phyloP scores from a whole-genome alignment of 1,140 invertebrate species.

The Lepidurus packardi region DNA sequence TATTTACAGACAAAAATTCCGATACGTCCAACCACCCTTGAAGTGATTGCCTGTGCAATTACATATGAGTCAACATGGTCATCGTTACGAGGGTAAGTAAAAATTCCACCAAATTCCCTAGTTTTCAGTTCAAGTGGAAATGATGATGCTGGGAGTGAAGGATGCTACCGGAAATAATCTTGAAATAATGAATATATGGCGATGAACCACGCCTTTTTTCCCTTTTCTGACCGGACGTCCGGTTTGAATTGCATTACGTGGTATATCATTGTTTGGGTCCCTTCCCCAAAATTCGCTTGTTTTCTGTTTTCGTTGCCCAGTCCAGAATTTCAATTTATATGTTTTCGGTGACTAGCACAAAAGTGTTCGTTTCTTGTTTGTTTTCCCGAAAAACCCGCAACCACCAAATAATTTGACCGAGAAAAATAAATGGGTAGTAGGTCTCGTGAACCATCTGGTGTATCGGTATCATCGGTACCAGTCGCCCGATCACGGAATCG shows the following conservation, averaged over 20 bases:
- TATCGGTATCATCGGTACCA: background rate
- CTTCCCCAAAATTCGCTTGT: no score
- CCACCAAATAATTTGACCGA: background rate
- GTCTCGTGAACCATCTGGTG: background rate
- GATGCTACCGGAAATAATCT: background rate
- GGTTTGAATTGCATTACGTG: background rate
- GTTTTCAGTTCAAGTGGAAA: background rate
- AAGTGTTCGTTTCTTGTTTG: no score
- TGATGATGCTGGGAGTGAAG: background rate
- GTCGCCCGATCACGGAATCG: background rate
- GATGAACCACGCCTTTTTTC: background rate
- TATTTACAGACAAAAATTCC: background rate
- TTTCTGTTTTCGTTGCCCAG: no score
- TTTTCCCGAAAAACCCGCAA: no score
- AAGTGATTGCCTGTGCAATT: no score
- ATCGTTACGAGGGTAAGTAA: conserved; percentile 16
- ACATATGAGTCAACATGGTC: background rate
- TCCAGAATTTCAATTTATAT: no score
- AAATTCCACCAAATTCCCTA: background rate
- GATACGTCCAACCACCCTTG: background rate
- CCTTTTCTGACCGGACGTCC: conserved; percentile 1
- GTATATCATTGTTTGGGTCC: background rate
- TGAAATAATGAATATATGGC: background rate
- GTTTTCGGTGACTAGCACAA: no score
- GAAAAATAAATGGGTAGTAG: background rate